These are phyloP conservation scores for Caenorhabditis sinica DNA, from an alignment of 2,888 invertebrate species.

Conservation along the genomic window DNA sequence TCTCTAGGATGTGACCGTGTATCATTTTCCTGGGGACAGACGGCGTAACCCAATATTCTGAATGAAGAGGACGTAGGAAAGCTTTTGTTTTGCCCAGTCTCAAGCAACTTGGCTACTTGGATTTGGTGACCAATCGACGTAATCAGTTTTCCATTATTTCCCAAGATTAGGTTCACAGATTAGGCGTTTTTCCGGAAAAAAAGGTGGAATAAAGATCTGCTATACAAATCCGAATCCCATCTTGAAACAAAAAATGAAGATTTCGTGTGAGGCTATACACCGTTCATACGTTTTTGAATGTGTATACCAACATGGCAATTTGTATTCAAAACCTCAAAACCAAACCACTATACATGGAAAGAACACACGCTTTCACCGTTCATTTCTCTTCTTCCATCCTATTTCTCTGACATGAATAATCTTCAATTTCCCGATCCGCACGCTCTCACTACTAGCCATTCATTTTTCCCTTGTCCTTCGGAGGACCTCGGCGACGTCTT, in stretches of 20 bases:
- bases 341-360: constrained; percentile 37
- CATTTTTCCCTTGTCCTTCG: constrained; percentile 18
- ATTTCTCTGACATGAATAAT: constrained; percentile 55
- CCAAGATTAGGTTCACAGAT: not conserved
- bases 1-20: constrained; percentile 14
- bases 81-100: not conserved
- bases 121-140: too few relatives aligned
- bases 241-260: too few relatives aligned
- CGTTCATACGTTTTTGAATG: not conserved
- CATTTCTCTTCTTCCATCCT: constrained; percentile 10
- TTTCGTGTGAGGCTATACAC: not conserved
- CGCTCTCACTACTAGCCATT: constrained; percentile 29
- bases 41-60: constrained; percentile 53
- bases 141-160: too few relatives aligned
- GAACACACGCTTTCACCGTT: constrained; percentile 43
- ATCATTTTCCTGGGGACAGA: constrained; percentile 43
- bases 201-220: not conserved
- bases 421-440: constrained; percentile 53
- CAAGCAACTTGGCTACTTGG: too few relatives aligned
- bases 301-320: constrained; percentile 23
- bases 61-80: constrained; percentile 30
- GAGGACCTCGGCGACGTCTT: constrained; percentile 6
- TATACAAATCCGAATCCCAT: too few relatives aligned
- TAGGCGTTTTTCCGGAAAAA: not conserved
- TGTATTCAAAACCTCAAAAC: not conserved